Evolutionary conservation across 1,140 invertebrate species (phyloP).

Genomic region (Drosophila insularis): DNA sequence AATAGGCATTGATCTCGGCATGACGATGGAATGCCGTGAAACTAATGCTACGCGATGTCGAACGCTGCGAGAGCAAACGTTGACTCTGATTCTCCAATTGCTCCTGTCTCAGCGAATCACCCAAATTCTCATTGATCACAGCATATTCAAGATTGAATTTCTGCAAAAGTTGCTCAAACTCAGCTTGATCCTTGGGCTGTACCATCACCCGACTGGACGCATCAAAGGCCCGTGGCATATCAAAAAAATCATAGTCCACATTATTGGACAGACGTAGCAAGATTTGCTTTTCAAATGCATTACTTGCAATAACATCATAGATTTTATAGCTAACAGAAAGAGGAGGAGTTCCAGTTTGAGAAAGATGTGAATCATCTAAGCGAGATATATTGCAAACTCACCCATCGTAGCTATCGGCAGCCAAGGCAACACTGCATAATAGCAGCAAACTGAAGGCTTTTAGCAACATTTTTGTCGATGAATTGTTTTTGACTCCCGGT

Average conservation of each 20-base stretch:
- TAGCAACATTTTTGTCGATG: conserved; percentile 38
- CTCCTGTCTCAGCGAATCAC: conserved; percentile 25
- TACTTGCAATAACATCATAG: conserved; percentile 63
- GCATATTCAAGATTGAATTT: conserved; percentile 37
- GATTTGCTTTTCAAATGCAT: conserved; percentile 61
- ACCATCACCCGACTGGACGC: conserved; percentile 66
- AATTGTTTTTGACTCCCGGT: not conserved
- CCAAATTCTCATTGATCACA: conserved; percentile 62
- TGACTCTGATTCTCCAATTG: conserved; percentile 41
- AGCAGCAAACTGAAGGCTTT: conserved; percentile 53
- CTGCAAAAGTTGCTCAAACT: conserved; percentile 55
- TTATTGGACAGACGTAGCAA: conserved; percentile 54
- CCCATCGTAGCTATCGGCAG: conserved; percentile 61
- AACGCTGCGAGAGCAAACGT: conserved; percentile 42
- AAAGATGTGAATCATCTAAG: not conserved
- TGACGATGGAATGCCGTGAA: conserved; percentile 70
- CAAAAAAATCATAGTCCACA: conserved; percentile 69
- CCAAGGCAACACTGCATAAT: conserved; percentile 51
- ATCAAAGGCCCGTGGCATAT: conserved; percentile 49
- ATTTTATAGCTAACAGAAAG: conserved; percentile 63
- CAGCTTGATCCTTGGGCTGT: conserved; percentile 59
- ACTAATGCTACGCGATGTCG: conserved; percentile 44
- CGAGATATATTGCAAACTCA: conserved; percentile 40
- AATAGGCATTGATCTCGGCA: conserved; percentile 83
- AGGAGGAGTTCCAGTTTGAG: no score